Evolutionary conservation across 2,797 vertebrate genomes (phyloP).

Genomic region (Naso thynnoides): DNA sequence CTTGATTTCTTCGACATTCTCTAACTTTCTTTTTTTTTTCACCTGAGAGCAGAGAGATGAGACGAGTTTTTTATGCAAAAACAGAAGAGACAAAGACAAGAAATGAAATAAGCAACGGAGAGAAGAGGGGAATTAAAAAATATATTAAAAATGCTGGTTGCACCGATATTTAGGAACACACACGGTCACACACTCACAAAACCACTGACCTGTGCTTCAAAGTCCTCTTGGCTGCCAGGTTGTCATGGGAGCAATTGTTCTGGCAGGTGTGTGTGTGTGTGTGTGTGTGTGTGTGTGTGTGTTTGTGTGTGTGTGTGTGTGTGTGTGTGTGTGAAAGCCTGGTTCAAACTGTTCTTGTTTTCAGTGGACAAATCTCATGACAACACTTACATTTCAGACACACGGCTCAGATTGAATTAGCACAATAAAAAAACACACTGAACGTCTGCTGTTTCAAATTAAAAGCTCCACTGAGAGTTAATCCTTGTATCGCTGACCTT

Average conservation of each 20-base stretch:
- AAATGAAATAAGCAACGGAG: constrained; percentile 6
- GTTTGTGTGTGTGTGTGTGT: constrained; percentile 22
- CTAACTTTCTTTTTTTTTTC: constrained; percentile 17
- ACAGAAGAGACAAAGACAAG: neutral
- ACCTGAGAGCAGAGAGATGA: constrained; percentile 38
- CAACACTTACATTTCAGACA: constrained; percentile 26
- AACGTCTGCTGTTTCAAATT: constrained; percentile 46
- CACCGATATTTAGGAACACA: constrained; percentile 13
- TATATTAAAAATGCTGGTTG: constrained; percentile 21
- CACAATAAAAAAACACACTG: constrained; percentile 4
- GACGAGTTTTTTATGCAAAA: constrained; percentile 56
- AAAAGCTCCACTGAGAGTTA: constrained; percentile 23
- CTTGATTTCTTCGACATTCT: constrained; percentile 40
- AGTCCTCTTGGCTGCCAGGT: constrained; percentile 67
- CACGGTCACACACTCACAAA: constrained; percentile 19
- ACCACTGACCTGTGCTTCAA: constrained; percentile 58
- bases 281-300: constrained; percentile 26
- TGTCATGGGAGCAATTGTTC: constrained; percentile 77
- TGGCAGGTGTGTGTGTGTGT: constrained; percentile 29
- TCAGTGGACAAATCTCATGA: constrained; percentile 33
- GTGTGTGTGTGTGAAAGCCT: constrained; percentile 1
- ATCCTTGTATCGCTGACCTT: constrained; percentile 23
- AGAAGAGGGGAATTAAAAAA: neutral
- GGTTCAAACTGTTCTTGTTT: constrained; percentile 14
- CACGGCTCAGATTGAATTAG: constrained; percentile 30